A percentile compares a stretch with the other conserved stretches of the same genome.
Conservation (phyloP, 2,797 vertebrate genomes). For the Pantherophis alleghaniensis region DNA sequence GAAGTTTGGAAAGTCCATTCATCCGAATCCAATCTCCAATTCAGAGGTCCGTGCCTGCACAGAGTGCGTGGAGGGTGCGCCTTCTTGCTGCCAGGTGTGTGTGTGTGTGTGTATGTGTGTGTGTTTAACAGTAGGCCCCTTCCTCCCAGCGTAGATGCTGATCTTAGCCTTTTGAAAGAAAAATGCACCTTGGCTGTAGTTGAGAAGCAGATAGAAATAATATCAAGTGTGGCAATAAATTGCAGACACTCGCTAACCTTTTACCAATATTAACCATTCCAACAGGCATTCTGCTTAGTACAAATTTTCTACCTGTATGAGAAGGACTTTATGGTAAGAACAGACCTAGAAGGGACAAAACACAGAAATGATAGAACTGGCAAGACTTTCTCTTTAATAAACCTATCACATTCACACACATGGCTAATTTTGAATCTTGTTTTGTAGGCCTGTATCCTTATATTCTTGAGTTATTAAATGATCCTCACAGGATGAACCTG, state of each 20-base stretch:
- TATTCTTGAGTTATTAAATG: not conserved
- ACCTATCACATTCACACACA: not conserved
- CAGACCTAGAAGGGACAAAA: not conserved
- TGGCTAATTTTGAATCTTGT: not conserved
- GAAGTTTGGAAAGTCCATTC: not conserved
- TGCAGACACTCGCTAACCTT: not conserved
- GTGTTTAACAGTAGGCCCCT: not conserved
- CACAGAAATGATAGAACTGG: not conserved
- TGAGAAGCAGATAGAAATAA: conserved; percentile 27
- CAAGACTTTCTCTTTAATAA: not conserved
- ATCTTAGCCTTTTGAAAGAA: conserved; percentile 1
- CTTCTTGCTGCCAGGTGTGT: not conserved
- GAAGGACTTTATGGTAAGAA: not conserved
- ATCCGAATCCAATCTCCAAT: not conserved
- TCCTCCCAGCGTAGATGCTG: not conserved
- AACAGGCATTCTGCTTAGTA: not conserved
- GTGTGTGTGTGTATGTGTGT: too few relatives aligned
- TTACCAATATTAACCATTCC: not conserved
- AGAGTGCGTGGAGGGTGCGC: fast-evolving
- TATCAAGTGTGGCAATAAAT: conserved; percentile 13
- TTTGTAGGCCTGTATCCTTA: not conserved
- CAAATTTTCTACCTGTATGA: not conserved
- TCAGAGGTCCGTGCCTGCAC: not conserved
- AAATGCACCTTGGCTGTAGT: not conserved
- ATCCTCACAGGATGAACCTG: not conserved